phyloP scores from a whole-genome alignment of 2,888 invertebrate genomes.

The Pemphredon lugubris region DNA sequence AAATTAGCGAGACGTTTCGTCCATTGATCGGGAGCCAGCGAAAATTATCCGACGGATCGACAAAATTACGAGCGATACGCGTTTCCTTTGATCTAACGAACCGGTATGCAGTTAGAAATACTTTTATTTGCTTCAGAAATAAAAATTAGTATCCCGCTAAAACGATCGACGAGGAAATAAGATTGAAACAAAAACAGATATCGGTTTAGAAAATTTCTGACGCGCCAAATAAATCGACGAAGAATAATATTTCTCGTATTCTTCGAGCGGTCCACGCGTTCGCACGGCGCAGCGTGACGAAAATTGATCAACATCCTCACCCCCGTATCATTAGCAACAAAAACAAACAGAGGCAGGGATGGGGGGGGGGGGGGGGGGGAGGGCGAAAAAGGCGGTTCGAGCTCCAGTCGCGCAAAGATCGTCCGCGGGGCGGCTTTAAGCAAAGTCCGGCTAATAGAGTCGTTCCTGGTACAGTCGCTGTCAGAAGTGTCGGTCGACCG shows the following conservation, averaged over 20 bases:
- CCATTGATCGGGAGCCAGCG: background rate
- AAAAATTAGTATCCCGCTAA: background rate
- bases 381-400: background rate
- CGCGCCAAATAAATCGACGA: no score
- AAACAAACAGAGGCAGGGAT: conserved; percentile 55
- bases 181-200: no score
- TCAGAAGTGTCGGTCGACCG: conserved; percentile 69
- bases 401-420: conserved; percentile 17
- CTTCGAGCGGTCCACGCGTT: background rate
- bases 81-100: no score
- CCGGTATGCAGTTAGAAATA: no score
- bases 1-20: conserved; percentile 1
- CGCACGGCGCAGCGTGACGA: background rate
- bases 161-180: background rate
- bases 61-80: no score
- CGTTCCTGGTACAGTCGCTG: conserved; percentile 76
- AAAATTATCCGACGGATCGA: background rate
- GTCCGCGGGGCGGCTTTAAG: conserved; percentile 68
- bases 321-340: conserved; percentile 56
- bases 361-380: background rate
- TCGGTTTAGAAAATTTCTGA: no score
- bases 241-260: no score
- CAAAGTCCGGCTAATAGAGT: conserved; percentile 79
- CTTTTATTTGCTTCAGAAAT: background rate
- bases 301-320: background rate